These are phyloP conservation scores for Rhimphoctona megacephalus DNA, from an alignment of 2,888 invertebrate species.

Conservation along the genomic window DNA sequence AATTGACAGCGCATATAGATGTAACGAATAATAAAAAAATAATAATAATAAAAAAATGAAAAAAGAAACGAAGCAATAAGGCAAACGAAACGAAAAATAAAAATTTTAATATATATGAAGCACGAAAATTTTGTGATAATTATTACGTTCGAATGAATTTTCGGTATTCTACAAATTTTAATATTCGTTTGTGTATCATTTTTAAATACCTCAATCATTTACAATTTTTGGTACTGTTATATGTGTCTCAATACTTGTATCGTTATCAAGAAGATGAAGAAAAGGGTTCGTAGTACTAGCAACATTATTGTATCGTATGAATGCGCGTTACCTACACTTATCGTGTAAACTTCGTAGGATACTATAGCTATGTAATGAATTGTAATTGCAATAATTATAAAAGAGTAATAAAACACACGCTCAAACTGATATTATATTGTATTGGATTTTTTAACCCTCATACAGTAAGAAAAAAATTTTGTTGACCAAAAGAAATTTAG, in stretches of 20 bases:
- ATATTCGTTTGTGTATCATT: not conserved
- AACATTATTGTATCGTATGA: slow-evolving; percentile 54
- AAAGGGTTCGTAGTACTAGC: slow-evolving; percentile 51
- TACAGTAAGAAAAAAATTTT: no score
- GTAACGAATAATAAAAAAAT: slow-evolving; percentile 21
- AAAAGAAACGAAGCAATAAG: slow-evolving; percentile 56
- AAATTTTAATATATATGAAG: slow-evolving; percentile 8
- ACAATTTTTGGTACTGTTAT: slow-evolving; percentile 40
- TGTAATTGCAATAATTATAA: slow-evolving; percentile 79
- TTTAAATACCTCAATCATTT: slow-evolving; percentile 25
- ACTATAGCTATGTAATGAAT: slow-evolving; percentile 71
- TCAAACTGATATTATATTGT: slow-evolving; percentile 66
- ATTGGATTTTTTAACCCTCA: not conserved
- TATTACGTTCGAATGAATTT: slow-evolving; percentile 29
- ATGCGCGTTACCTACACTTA: slow-evolving; percentile 66
- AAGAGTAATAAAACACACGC: slow-evolving; percentile 77
- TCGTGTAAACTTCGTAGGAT: slow-evolving; percentile 65
- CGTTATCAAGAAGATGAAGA: slow-evolving; percentile 31
- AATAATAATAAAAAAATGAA: slow-evolving; percentile 27
- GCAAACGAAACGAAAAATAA: slow-evolving; percentile 22
- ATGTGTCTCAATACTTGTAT: slow-evolving; percentile 49
- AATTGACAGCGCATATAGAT: slow-evolving; percentile 18
- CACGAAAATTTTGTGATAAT: slow-evolving; percentile 63
- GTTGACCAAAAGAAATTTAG: no score
- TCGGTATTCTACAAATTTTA: slow-evolving; percentile 3